phyloP scores from a whole-genome alignment of 2,888 invertebrate genomes.

The Abscondita cerata region DNA sequence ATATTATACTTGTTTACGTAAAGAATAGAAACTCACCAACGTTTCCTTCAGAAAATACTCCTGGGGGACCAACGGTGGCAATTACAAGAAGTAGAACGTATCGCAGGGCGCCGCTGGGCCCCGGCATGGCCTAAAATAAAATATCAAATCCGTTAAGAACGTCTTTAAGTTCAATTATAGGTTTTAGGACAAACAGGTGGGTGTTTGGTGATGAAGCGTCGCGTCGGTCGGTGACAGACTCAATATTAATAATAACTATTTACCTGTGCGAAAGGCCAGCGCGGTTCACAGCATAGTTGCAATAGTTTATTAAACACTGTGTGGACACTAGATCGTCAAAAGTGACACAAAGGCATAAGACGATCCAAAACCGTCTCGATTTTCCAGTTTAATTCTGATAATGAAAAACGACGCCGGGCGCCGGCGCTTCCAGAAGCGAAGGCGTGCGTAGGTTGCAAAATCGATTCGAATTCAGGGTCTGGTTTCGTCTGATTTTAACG shows the following conservation, averaged over 20 bases:
- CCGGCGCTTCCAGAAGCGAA: constrained; percentile 49
- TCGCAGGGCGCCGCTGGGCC: constrained; percentile 55
- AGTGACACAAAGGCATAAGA: constrained; percentile 35
- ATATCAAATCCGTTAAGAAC: neutral
- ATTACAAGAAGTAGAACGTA: constrained; percentile 52
- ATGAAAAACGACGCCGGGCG: constrained; percentile 42
- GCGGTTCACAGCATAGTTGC: constrained; percentile 48
- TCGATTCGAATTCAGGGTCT: constrained; percentile 46
- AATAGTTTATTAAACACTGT: constrained; percentile 37
- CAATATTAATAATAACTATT: constrained; percentile 5
- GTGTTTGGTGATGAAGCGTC: constrained; percentile 32
- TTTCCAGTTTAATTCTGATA: constrained; percentile 41
- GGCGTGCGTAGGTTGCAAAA: constrained; percentile 54
- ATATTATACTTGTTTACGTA: too few relatives aligned
- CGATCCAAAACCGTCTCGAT: constrained; percentile 44
- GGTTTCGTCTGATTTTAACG: constrained; percentile 35
- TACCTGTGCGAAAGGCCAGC: constrained; percentile 37
- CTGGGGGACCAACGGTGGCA: constrained; percentile 53
- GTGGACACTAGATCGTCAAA: constrained; percentile 40
- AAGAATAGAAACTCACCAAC: constrained; percentile 64
- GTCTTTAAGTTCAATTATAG: neutral
- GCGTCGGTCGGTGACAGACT: neutral
- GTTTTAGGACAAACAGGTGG: constrained; percentile 46
- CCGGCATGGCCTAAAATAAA: constrained; percentile 57
- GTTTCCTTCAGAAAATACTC: constrained; percentile 67